These are phyloP conservation scores for Periplaneta americana DNA, from an alignment of 1,140 invertebrate species.

Conservation along the genomic window DNA sequence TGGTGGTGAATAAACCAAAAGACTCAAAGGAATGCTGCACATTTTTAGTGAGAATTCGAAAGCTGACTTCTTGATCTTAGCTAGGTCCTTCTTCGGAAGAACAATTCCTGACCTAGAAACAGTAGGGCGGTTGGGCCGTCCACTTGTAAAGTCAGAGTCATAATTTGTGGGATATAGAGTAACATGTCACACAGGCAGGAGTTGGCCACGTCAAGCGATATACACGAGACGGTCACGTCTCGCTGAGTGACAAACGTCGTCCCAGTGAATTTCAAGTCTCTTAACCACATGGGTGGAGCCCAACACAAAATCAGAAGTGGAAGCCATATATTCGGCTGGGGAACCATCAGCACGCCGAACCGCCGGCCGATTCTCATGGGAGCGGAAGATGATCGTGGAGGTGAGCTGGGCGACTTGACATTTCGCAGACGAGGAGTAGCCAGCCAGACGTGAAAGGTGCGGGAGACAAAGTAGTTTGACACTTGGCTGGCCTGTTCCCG, in stretches of 20 bases:
- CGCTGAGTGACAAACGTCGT: background rate
- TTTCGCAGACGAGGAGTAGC: background rate
- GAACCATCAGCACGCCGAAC: background rate
- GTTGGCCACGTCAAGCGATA: too few species aligned
- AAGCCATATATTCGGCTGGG: background rate
- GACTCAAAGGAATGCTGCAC: too few species aligned
- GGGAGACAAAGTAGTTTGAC: background rate
- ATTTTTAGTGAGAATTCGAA: too few species aligned
- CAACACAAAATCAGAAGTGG: background rate
- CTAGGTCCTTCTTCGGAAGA: too few species aligned
- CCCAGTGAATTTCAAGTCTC: background rate
- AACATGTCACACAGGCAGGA: too few species aligned
- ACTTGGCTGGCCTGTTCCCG: background rate
- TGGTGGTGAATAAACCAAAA: too few species aligned
- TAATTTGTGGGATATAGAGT: too few species aligned
- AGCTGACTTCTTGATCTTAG: too few species aligned
- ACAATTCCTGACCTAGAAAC: too few species aligned
- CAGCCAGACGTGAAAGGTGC: background rate
- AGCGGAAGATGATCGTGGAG: background rate
- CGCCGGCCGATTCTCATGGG: background rate
- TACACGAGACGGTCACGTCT: too few species aligned
- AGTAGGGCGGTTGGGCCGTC: too few species aligned
- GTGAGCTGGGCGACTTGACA: background rate
- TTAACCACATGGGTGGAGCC: background rate
- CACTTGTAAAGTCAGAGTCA: too few species aligned